phyloP scores from a whole-genome alignment of 2,797 vertebrate species.

The Tenualosa ilisha region DNA sequence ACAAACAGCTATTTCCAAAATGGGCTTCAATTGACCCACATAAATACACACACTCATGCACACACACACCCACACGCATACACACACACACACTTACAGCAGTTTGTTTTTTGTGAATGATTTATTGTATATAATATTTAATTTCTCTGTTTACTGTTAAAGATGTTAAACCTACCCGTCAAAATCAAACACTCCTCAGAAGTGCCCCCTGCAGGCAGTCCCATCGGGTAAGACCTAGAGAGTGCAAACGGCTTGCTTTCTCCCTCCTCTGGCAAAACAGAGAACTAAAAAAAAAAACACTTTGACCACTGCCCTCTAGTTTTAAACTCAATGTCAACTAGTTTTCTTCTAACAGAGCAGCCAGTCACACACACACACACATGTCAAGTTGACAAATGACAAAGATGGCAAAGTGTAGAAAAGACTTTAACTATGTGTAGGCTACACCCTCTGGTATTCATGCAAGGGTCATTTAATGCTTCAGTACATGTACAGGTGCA shows the following conservation, averaged over 20 bases:
- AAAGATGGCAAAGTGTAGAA: background rate
- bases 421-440: background rate
- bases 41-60: background rate
- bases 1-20: conserved; percentile 21
- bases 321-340: background rate
- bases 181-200: background rate
- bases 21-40: background rate
- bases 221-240: background rate
- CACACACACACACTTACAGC: background rate
- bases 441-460: background rate
- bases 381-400: background rate
- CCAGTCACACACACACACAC: background rate
- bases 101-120: background rate
- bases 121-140: background rate
- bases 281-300: background rate
- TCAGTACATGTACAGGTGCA: too few relatives aligned
- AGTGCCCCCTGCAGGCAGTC: background rate
- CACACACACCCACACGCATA: conserved; percentile 7
- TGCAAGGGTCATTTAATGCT: background rate
- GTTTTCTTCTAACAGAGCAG: background rate
- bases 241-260: background rate
- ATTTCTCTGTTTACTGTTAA: background rate
- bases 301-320: background rate
- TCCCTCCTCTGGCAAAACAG: background rate
- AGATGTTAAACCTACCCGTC: background rate